Base-by-base conservation (phyloP, 2,113 vertebrate genomes). In the Gnathonemus echidnorhynchus region DNA sequence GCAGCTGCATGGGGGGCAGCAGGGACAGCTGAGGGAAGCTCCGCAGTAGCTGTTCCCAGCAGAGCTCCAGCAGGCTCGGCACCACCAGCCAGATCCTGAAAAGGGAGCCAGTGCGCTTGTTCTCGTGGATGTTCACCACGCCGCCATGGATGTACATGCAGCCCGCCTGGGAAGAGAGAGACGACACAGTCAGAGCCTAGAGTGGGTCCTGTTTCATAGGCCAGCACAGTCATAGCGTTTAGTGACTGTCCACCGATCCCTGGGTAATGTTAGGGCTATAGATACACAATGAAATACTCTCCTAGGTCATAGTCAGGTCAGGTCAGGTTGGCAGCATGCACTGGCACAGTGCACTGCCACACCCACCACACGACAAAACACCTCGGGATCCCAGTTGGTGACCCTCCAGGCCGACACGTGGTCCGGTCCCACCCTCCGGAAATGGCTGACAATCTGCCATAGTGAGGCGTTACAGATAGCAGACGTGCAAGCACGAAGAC, bases 81-180 rank as follows among this genome's bases (percentile, higher is more conserved):
- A 98, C 97, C 84, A 96, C 96, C 92, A 99, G 96, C 98, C 98
- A 99, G 94, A 99, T 98, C 96, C 98, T 99, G 94, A 99, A 99
- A 86, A 99, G 94, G 11, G 98, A 99, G 90, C 97, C 98, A 95
- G 98, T 99, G 95, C 98, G 95, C 95, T 97, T 98, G 96, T 99
- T 98, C 92, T 99, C 97, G 0, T 97, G 97, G 96, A 99, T 99
- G 95, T 98, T 98, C 90, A 99, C 98, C 90, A 99, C 98, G 0
- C 98, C 98, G 50, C 98, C 98, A 0, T 99, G 98, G 88, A 99
- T 97, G 50, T 99, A 99, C 98, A 99, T 99, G 92, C 98, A 99
- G 93, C 98, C 98, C 0, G 98, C 97, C 98, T 99, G 31, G 45
- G 86, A 42, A 92, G 62, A 85, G 49, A 90, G 89, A 27, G 89